A percentile compares a stretch with the other conserved stretches of the same genome.
Conservation (phyloP, 2,797 vertebrate genomes). For the Moxostoma hubbsi region DNA sequence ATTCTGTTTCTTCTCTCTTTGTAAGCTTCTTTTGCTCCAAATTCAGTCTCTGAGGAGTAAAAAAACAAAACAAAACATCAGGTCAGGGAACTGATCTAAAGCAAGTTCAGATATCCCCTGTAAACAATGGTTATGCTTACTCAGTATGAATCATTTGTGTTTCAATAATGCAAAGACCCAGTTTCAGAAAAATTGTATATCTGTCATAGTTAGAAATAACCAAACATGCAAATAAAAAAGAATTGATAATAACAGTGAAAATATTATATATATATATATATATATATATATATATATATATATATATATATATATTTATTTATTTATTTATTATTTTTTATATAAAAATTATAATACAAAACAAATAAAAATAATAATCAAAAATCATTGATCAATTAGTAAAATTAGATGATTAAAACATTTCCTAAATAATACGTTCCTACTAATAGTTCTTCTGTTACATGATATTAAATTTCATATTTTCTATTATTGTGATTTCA, state of each 20-base stretch:
- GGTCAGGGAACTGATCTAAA: conserved; percentile 26
- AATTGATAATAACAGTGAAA: background rate
- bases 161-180: background rate
- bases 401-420: no score
- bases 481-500: no score
- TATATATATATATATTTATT: no score
- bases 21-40: conserved; percentile 13
- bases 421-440: no score
- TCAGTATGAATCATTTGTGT: conserved; percentile 14
- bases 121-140: conserved; percentile 31
- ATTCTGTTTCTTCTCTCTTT: conserved; percentile 29
- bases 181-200: background rate
- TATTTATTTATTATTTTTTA: no score
- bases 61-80: background rate
- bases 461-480: no score
- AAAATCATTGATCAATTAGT: no score
- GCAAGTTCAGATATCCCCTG: conserved; percentile 16
- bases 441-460: no score
- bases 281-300: background rate
- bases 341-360: no score
- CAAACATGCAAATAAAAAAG: background rate
- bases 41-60: conserved; percentile 12
- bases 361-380: no score
- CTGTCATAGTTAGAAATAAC: background rate
- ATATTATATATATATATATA: background rate